Conservation (phyloP, 2,888 invertebrate species). For the Drosophila koepferae region DNA sequence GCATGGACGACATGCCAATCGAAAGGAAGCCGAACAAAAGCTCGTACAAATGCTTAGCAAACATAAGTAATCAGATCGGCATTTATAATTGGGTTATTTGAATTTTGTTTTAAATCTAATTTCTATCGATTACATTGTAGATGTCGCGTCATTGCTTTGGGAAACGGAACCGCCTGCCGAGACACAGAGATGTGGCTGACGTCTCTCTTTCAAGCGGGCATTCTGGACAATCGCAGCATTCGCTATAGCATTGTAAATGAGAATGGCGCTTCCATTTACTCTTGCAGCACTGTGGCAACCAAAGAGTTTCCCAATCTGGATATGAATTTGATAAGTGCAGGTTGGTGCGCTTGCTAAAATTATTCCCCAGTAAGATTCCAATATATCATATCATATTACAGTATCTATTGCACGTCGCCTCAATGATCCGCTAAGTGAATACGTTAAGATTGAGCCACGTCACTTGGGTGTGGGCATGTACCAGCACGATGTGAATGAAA, state of each 20-base stretch:
- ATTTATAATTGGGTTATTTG: background rate
- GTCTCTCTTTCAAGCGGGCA: constrained; percentile 86
- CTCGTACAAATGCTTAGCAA: constrained; percentile 86
- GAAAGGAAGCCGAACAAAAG: constrained; percentile 66
- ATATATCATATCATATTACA: constrained; percentile 59
- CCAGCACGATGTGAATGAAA: constrained; percentile 95
- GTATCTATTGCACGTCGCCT: constrained; percentile 94
- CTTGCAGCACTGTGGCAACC: constrained; percentile 93
- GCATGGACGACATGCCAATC: constrained; percentile 85
- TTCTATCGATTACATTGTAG: constrained; percentile 83
- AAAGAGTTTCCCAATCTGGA: constrained; percentile 94
- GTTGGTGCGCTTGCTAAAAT: constrained; percentile 78
- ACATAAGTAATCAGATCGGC: constrained; percentile 85
- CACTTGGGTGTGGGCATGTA: constrained; percentile 98
- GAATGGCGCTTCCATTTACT: constrained; percentile 96
- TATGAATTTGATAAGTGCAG: constrained; percentile 92
- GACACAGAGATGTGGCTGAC: constrained; percentile 93
- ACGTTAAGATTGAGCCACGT: constrained; percentile 96
- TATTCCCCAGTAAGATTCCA: background rate
- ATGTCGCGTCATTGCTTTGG: constrained; percentile 93
- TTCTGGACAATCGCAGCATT: constrained; percentile 86
- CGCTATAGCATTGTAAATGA: constrained; percentile 94
- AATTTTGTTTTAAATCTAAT: background rate
- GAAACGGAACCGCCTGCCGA: constrained; percentile 96
- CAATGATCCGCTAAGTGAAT: constrained; percentile 95